phyloP scores from a whole-genome alignment of 2,888 invertebrate genomes.

The Geophilus truncorum region DNA sequence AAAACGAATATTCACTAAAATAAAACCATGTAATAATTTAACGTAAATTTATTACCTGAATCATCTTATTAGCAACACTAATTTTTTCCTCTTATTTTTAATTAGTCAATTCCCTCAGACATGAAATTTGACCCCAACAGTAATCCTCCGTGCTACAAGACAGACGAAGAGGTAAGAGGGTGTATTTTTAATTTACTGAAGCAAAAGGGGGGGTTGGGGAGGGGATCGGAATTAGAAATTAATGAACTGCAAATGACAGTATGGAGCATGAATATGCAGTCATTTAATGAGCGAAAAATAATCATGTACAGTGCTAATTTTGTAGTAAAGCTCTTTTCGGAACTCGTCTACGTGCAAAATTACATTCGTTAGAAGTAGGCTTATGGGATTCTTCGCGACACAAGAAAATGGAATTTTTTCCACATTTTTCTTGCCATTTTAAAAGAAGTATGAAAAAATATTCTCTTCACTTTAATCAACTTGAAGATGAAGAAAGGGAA shows the following conservation, averaged over 20 bases:
- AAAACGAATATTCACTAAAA: no score
- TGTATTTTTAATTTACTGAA: background rate
- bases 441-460: no score
- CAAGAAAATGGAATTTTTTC: background rate
- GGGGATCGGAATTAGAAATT: slow-evolving; percentile 15
- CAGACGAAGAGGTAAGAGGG: slow-evolving; percentile 74
- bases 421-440: background rate
- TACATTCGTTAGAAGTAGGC: background rate
- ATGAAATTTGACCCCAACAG: slow-evolving; percentile 99
- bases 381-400: background rate
- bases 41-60: background rate
- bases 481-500: background rate
- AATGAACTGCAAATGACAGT: slow-evolving; percentile 12
- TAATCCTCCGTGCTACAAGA: slow-evolving; percentile 97
- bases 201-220: background rate
- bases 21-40: background rate
- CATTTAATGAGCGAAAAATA: slow-evolving; percentile 6
- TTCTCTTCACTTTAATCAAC: background rate
- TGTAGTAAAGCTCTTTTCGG: background rate
- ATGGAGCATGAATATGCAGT: slow-evolving; percentile 18
- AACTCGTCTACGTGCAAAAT: background rate
- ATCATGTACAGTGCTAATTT: slow-evolving; percentile 17
- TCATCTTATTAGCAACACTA: background rate
- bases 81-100: slow-evolving; percentile 36
- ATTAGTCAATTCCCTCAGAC: slow-evolving; percentile 93